Evolutionary conservation across 2,888 invertebrate species (phyloP).

Genomic region (Noctua janthe): DNA sequence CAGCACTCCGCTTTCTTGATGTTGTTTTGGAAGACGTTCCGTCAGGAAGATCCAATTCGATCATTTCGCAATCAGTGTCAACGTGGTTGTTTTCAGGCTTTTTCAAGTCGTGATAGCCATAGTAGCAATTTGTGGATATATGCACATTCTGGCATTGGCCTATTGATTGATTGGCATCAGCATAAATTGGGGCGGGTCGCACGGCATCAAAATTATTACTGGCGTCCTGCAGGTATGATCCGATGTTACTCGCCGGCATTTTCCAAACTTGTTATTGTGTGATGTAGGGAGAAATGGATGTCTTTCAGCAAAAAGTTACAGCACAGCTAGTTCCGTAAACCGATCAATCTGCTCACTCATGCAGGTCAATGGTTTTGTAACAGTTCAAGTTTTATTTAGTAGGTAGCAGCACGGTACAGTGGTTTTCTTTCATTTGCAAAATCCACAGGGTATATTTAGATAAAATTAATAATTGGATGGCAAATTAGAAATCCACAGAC

Average conservation of each 20-base stretch:
- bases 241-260: constrained; percentile 86
- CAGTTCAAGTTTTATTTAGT: constrained; percentile 1
- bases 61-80: constrained; percentile 85
- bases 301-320: neutral
- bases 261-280: constrained; percentile 40
- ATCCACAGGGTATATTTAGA: neutral
- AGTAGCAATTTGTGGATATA: constrained; percentile 89
- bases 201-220: constrained; percentile 87
- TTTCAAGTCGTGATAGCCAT: constrained; percentile 86
- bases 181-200: constrained; percentile 85
- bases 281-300: neutral
- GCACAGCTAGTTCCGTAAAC: constrained; percentile 5
- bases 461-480: too few relatives aligned
- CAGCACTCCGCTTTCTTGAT: constrained; percentile 85
- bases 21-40: constrained; percentile 71
- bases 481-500: neutral
- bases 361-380: constrained; percentile 13
- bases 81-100: constrained; percentile 70
- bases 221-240: constrained; percentile 84
- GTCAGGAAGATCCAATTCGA: constrained; percentile 73
- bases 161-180: constrained; percentile 81
- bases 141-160: constrained; percentile 86
- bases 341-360: neutral
- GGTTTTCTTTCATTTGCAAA: neutral
- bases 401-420: neutral